Percentiles rank a stretch among this genome's conserved stretches.
phyloP scores from a whole-genome alignment of 1,140 invertebrate genomes.

The Aethina tumida region DNA sequence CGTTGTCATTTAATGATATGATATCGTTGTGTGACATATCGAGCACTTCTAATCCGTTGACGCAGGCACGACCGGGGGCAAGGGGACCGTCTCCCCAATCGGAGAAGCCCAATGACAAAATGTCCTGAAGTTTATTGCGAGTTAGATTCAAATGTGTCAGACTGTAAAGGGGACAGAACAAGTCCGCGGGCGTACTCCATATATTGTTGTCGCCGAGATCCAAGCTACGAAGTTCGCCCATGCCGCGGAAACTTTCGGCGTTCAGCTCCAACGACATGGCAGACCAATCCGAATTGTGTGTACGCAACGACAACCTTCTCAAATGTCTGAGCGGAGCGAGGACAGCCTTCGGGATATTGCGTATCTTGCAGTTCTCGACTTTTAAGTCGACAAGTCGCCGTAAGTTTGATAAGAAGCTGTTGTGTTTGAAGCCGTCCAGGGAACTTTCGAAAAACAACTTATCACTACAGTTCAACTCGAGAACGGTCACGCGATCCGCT shows the following conservation, averaged over 20 bases:
- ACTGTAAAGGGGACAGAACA: slow-evolving; percentile 64
- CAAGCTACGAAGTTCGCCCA: slow-evolving; percentile 56
- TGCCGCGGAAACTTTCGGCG: slow-evolving; percentile 55
- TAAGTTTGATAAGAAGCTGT: slow-evolving; percentile 54
- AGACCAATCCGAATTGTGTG: slow-evolving; percentile 72
- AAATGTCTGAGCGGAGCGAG: slow-evolving; percentile 58
- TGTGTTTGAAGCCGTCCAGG: slow-evolving; percentile 45
- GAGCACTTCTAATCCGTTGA: slow-evolving; percentile 52
- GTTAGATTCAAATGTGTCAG: slow-evolving; percentile 64
- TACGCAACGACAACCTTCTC: slow-evolving; percentile 55
- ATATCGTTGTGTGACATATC: slow-evolving; percentile 69
- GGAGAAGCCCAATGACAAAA: slow-evolving; percentile 59
- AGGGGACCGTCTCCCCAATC: slow-evolving; percentile 43
- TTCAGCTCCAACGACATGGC: slow-evolving; percentile 66
- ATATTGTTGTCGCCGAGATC: slow-evolving; percentile 74
- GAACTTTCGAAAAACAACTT: slow-evolving; percentile 69
- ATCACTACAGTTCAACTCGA: slow-evolving; percentile 69
- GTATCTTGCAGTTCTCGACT: slow-evolving; percentile 71
- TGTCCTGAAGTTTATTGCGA: slow-evolving; percentile 67
- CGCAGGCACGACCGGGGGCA: slow-evolving; percentile 46
- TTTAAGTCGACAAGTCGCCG: slow-evolving; percentile 55
- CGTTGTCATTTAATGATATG: slow-evolving; percentile 53
- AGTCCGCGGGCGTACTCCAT: slow-evolving; percentile 59
- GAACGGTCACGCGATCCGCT: slow-evolving; percentile 53
- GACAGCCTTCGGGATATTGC: slow-evolving; percentile 56